phyloP scores from a whole-genome alignment of 2,888 invertebrate genomes.

The Limnephilus lunatus region DNA sequence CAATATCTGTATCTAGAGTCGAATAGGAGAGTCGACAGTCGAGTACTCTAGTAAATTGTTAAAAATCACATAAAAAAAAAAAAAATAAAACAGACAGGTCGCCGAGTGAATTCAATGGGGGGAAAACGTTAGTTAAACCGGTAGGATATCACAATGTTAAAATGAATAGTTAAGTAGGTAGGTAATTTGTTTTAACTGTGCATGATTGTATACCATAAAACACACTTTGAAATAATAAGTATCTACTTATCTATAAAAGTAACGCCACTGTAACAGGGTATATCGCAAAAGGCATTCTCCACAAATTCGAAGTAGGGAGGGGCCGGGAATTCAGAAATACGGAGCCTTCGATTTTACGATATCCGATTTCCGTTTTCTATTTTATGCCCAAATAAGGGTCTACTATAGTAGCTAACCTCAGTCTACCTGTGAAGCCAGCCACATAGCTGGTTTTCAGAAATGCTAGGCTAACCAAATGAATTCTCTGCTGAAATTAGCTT shows the following conservation, averaged over 20 bases:
- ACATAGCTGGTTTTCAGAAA: neutral
- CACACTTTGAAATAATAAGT: neutral
- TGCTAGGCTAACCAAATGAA: neutral
- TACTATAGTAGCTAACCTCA: neutral
- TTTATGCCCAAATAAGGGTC: slow-evolving; percentile 27
- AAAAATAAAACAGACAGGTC: no score
- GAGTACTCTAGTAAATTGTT: no score
- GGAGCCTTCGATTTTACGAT: slow-evolving; percentile 40
- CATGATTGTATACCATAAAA: no score
- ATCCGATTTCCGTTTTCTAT: slow-evolving; percentile 44
- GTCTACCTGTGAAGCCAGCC: neutral
- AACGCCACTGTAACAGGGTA: neutral
- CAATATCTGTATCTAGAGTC: no score
- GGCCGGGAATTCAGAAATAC: slow-evolving; percentile 14
- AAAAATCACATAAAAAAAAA: no score
- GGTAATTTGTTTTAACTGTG: no score
- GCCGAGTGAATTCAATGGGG: no score
- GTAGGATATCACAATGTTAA: no score
- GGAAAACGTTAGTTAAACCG: no score
- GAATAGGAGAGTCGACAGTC: no score
- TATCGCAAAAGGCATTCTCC: slow-evolving; percentile 20
- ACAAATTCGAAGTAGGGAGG: slow-evolving; percentile 10
- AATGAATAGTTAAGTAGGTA: neutral
- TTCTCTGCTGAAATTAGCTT: neutral
- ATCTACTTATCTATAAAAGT: neutral